Evolutionary conservation across 1,140 invertebrate species (phyloP).

Genomic region (Tetramorium simillimum): DNA sequence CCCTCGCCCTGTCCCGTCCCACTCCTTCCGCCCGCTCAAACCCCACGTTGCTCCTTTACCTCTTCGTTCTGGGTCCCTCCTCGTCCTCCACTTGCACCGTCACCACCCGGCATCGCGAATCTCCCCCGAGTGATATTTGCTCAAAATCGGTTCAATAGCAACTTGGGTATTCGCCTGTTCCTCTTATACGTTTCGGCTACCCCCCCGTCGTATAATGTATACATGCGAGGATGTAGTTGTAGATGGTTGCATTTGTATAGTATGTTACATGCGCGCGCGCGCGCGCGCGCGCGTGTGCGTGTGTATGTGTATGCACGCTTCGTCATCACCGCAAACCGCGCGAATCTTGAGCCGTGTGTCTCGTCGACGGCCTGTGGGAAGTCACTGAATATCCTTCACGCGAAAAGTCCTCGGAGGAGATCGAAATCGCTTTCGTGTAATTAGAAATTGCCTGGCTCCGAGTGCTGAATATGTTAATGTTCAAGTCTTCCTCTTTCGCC

Average conservation of each 20-base stretch:
- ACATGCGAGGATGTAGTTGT: slow-evolving; percentile 38
- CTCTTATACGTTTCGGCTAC: slow-evolving; percentile 81
- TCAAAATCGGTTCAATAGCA: slow-evolving; percentile 86
- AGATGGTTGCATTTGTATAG: not conserved
- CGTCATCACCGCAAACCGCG: slow-evolving; percentile 47
- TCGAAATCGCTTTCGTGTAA: slow-evolving; percentile 35
- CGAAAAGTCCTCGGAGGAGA: not conserved
- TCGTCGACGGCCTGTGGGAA: slow-evolving; percentile 19
- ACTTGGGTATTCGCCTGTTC: slow-evolving; percentile 85
- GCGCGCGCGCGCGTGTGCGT: not conserved
- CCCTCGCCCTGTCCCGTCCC: slow-evolving; percentile 42
- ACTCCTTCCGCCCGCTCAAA: slow-evolving; percentile 31
- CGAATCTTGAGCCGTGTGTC: slow-evolving; percentile 40
- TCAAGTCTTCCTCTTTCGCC: not conserved
- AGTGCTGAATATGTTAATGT: not conserved
- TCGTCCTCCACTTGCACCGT: slow-evolving; percentile 68
- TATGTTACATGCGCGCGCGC: not conserved
- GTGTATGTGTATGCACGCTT: not conserved
- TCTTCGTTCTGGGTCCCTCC: slow-evolving; percentile 67
- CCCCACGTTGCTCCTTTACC: slow-evolving; percentile 68
- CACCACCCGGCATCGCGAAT: slow-evolving; percentile 75
- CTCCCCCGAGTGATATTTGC: slow-evolving; percentile 85
- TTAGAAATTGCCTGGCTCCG: slow-evolving; percentile 17
- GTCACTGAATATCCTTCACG: slow-evolving; percentile 23
- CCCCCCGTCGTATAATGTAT: slow-evolving; percentile 67